Evolutionary conservation across 2,888 invertebrate species (phyloP), one percentile per base, ranked within the genome.

Genomic region (Acrobasis suavella): DNA sequence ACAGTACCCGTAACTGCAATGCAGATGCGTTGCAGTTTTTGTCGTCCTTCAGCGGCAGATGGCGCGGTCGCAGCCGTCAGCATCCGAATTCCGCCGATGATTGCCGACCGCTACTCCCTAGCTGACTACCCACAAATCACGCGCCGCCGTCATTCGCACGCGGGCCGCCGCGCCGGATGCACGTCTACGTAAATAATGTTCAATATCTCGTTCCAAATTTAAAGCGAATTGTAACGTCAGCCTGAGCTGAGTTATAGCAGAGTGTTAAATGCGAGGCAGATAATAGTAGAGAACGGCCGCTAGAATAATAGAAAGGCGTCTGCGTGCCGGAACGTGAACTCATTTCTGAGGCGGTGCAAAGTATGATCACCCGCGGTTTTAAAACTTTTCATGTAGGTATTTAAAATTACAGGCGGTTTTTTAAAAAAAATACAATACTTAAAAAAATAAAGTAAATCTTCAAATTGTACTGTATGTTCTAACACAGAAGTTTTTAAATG

Each of bases 241-340:
- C 14, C 55, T 54, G 55, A 55, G 42, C 22, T 22, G 22, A 22
- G 22, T 22, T 22, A 22, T 22, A 22, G 22, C 22, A 39, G 42
- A 16, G 42, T 8, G 56, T 58, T 49, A 50, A 59, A 59, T 59
- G 46, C 46, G 14, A 49, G 50, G 50, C n/a, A 50, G 58, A 59
- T 50, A 38, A 50, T 50, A 50, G 59, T 12, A 38, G 16, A 50
- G 39, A 32, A 32, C 32, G 32, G 32, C 32, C 32, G 46, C 62
- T 37, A 38, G 39, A 63, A 66, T 73, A 70, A 66, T 62, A 66
- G 69, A 22, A 59, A 65, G 64, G 67, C 68, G 69, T 67, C 70
- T 66, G 68, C 70, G 65, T 65, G 67, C 69, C 68, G 70, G 63
- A 63, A 65, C 71, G 70, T 72, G 71, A 66, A 66, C 74, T 72